Percentiles rank a stretch among this genome's conserved stretches.
Evolutionary conservation across 2,888 invertebrate genomes (phyloP).

Genomic region (Nemotelus nigrinus): DNA sequence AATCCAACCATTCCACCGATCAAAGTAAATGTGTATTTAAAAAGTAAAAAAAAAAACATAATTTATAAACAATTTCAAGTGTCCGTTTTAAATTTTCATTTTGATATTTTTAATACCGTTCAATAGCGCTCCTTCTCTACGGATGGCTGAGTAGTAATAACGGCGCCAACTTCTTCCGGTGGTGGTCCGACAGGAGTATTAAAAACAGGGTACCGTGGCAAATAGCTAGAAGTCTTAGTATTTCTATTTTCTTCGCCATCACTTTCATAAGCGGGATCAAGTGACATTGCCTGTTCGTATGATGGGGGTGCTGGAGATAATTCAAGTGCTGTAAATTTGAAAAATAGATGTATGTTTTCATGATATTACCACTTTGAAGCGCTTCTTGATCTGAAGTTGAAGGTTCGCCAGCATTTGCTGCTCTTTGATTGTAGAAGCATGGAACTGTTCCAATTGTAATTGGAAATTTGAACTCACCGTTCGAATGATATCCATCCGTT

Average conservation of each 20-base stretch:
- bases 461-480: constrained; percentile 72
- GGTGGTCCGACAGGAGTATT: constrained; percentile 43
- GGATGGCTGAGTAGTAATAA: not conserved
- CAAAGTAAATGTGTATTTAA: not conserved
- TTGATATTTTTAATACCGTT: not conserved
- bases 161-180: not conserved
- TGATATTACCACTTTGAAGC: not conserved
- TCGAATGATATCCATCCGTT: constrained; percentile 72
- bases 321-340: not conserved
- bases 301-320: constrained; percentile 61
- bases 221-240: constrained; percentile 59
- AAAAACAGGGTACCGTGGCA: constrained; percentile 64
- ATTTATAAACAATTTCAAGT: not conserved
- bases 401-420: not conserved
- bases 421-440: constrained; percentile 50
- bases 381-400: too few species aligned
- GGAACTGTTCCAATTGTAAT: constrained; percentile 73
- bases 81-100: not conserved
- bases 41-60: not conserved
- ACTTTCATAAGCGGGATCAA: constrained; percentile 59
- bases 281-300: constrained; percentile 61
- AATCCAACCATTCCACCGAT: too few species aligned
- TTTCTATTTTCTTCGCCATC: constrained; percentile 60
- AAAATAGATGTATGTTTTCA: not conserved
- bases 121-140: not conserved